Evolutionary conservation across 2,888 invertebrate species (phyloP), one percentile per base, ranked within the genome.

Genomic region (Dascillus cervinus): DNA sequence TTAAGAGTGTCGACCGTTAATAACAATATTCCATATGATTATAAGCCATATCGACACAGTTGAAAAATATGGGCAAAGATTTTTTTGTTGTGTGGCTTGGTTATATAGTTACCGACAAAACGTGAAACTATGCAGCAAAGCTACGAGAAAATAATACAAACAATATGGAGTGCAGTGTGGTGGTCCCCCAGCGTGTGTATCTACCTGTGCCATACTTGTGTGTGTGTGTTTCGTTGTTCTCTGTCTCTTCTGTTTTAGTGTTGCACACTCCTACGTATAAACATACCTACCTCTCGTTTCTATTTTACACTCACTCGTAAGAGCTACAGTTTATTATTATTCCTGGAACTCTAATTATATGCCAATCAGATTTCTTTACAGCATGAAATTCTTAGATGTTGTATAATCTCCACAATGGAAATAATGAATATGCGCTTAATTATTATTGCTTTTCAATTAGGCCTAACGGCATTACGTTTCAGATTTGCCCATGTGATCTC

Each of bases 21-120:
- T n/a, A n/a, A n/a, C n/a, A n/a, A n/a, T n/a, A n/a, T n/a, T n/a
- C n/a, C n/a, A n/a, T n/a, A n/a, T n/a, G n/a, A 32, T 22, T 17
- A 24, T 30, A 30, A 34, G 17, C 19, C 17, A 26, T 25, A 32
- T 26, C 25, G 26, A 11, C 14, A n/a, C 24, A 9, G 29, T 37
- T 13, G 26, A 34, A 27, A 34, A 34, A 38, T 6, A 38, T 34
- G 27, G 29, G 24, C 29, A 31, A 31, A 37, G 27, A 35, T 39
- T 35, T 37, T 40, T 43, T 32, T 33, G 34, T 35, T 32, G 34
- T 33, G 32, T 36, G 41, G 36, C 32, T 45, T 36, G 35, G 43
- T 45, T 43, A 43, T 45, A 43, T 41, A 43, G 43, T 45, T 43
- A 45, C 45, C 45, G 45, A 45, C 45, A 45, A 45, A 41, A 45